Evolutionary conservation across 37 sponge, comb jelly and placozoan species (phyloP), one percentile per base, ranked within the genome.

Genomic region (Hexactinellida sp.): DNA sequence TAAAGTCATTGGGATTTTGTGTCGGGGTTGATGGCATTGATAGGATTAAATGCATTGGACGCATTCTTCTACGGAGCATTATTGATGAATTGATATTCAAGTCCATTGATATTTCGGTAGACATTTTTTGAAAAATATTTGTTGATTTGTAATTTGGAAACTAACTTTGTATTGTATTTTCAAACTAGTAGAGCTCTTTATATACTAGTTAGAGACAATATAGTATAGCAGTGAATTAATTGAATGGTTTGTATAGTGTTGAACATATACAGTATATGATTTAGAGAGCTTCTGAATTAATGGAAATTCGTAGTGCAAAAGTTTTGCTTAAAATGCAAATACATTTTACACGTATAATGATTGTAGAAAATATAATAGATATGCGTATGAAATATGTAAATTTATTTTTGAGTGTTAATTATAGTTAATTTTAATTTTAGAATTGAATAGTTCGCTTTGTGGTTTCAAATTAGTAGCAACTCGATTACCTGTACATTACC

Each of bases 1-100:
- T 5, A 28, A 32, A 63, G 3, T 63, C 76, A 63, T 3, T 28
- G 76, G 76, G 3, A n/a, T 7, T 25, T 28, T 63, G 76, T 32
- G 76, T 63, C 34, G 76, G 76, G 25, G 76, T 63, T 10, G 76
- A 63, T 63, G 76, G 76, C 21, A 63, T n/a, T 25, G 76, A 63
- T 7, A 63, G 3, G 3, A 23, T 63, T 10, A 63, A n/a, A 25
- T 10, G 28, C 76, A 63, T 63, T n/a, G 76, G 76, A 3, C 76
- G 25, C 76, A 63, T 63, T 63, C 76, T 10, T 1, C 76, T 10
- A 3, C 76, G 21, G 76, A 63, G 76, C 30, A 63, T 10, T 63
- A n/a, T 5, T 25, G 76, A 63, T 5, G 28, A 10, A n/a, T n/a
- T n/a, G 52, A 16, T 19, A 63, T 63, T 63, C 34, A 63, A 63